Conservation (phyloP, 2,888 invertebrate genomes). For the Hirudinaria manillensis region DNA sequence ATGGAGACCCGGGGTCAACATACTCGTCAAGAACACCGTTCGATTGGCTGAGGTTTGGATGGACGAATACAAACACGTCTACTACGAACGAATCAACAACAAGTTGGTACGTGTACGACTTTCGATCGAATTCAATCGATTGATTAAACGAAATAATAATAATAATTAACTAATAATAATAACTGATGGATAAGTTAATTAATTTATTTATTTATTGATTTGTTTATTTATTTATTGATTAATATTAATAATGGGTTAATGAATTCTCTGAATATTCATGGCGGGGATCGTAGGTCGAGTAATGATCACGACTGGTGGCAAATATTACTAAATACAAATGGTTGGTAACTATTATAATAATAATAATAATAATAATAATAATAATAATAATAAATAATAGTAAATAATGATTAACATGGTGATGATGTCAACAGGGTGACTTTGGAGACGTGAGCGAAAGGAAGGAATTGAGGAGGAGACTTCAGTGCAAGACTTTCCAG, state of each 20-base stretch:
- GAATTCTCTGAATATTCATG: too few relatives aligned
- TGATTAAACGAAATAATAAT: neutral
- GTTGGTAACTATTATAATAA: too few relatives aligned
- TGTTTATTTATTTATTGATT: too few relatives aligned
- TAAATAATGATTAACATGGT: neutral
- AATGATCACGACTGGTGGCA: too few relatives aligned
- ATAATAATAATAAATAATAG: neutral
- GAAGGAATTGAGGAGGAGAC: constrained; percentile 70
- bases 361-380: too few relatives aligned
- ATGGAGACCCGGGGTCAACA: constrained; percentile 29
- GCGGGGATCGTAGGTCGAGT: too few relatives aligned
- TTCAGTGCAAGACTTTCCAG: constrained; percentile 90
- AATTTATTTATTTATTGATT: too few relatives aligned
- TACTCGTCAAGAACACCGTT: constrained; percentile 35
- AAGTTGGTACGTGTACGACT: constrained; percentile 63
- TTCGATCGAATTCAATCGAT: too few relatives aligned
- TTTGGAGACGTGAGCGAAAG: constrained; percentile 85
- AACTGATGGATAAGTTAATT: too few relatives aligned
- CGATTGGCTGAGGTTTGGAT: constrained; percentile 58
- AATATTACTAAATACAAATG: too few relatives aligned
- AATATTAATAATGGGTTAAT: too few relatives aligned
- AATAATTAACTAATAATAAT: neutral
- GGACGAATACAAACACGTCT: constrained; percentile 73
- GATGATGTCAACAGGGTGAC: constrained; percentile 66
- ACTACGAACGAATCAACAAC: constrained; percentile 94